A percentile compares a stretch with the other conserved stretches of the same genome.
Evolutionary conservation across 2,888 invertebrate genomes (phyloP).

Genomic region (Autographa pulchrina): DNA sequence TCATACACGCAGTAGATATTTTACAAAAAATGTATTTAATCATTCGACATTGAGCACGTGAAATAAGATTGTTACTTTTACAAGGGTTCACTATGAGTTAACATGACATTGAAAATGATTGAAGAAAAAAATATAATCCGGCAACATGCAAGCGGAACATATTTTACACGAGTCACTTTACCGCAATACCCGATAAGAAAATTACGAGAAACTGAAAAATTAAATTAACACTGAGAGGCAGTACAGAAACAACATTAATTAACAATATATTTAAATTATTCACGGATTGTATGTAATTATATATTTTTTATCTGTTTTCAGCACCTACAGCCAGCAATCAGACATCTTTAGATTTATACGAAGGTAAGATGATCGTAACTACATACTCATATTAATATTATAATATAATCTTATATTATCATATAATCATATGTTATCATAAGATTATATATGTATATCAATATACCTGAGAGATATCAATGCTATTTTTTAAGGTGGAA

Average conservation of each 20-base stretch:
- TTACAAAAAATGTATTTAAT: slow-evolving; percentile 15
- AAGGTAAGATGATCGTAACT: slow-evolving; percentile 74
- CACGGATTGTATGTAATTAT: background rate
- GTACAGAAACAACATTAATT: slow-evolving; percentile 38
- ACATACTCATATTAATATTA: background rate
- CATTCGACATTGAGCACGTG: slow-evolving; percentile 30
- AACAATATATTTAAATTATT: slow-evolving; percentile 28
- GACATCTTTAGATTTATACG: slow-evolving; percentile 91
- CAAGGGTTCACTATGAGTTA: slow-evolving; percentile 35
- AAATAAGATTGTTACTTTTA: slow-evolving; percentile 35
- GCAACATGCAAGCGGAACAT: slow-evolving; percentile 65
- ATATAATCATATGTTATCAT: no score
- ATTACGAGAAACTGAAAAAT: slow-evolving; percentile 50
- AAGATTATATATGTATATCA: no score
- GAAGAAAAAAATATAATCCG: slow-evolving; percentile 55
- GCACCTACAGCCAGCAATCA: slow-evolving; percentile 91
- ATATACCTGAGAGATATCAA: no score
- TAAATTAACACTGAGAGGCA: slow-evolving; percentile 34
- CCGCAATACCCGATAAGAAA: slow-evolving; percentile 63
- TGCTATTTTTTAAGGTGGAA: no score
- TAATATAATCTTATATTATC: no score
- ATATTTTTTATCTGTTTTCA: slow-evolving; percentile 85
- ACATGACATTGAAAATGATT: slow-evolving; percentile 59
- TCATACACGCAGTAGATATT: background rate
- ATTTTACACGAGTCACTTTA: slow-evolving; percentile 66